Evolutionary conservation across 2,888 invertebrate genomes (phyloP).

Genomic region (Cylloceria caligata): DNA sequence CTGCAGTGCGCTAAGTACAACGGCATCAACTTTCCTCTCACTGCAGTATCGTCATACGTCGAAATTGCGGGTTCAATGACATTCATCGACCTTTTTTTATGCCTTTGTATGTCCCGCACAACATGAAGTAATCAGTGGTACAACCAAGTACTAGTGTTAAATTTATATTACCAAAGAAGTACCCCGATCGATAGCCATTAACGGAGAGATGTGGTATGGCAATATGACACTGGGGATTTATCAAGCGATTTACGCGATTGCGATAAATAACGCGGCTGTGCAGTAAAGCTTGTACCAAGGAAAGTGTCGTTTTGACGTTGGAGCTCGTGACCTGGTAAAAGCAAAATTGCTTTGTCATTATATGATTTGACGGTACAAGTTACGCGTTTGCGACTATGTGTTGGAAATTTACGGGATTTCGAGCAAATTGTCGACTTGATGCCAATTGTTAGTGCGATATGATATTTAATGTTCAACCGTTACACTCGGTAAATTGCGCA

Average conservation of each 20-base stretch:
- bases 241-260: neutral
- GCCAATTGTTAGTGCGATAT: constrained; percentile 21
- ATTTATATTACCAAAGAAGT: neutral
- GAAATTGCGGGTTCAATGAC: constrained; percentile 31
- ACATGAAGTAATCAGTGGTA: constrained; percentile 4
- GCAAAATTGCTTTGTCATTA: constrained; percentile 35
- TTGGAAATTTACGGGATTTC: constrained; percentile 30
- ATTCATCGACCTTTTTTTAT: constrained; percentile 18
- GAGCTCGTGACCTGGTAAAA: neutral
- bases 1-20: constrained; percentile 15
- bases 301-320: constrained; percentile 7
- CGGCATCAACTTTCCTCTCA: neutral
- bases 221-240: neutral
- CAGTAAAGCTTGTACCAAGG: constrained; percentile 13
- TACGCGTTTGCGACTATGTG: constrained; percentile 15
- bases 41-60: constrained; percentile 14
- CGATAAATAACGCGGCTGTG: neutral
- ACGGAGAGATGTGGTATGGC: neutral
- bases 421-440: constrained; percentile 15
- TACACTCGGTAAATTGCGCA: neutral
- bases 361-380: constrained; percentile 23
- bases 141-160: constrained; percentile 4
- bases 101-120: constrained; percentile 3
- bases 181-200: neutral
- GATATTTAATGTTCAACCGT: constrained; percentile 44